Evolutionary conservation across 2,113 vertebrate genomes (phyloP).

Genomic region (Hemibagrus wyckioides): DNA sequence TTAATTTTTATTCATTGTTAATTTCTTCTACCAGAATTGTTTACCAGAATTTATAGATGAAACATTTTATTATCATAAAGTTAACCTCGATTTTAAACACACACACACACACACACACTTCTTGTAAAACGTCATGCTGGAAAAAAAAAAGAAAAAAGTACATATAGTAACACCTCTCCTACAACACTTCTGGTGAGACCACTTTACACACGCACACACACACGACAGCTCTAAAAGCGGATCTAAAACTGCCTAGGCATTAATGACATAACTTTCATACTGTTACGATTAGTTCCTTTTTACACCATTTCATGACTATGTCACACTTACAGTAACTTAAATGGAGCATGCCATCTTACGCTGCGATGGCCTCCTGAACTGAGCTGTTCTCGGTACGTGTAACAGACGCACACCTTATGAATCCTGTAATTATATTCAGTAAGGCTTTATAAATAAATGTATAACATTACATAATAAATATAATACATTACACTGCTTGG

Average conservation of each 20-base stretch:
- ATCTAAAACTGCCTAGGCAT: neutral
- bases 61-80: neutral
- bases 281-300: neutral
- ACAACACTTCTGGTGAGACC: neutral
- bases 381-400: neutral
- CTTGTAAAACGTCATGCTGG: neutral
- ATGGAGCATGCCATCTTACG: neutral
- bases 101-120: neutral
- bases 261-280: neutral
- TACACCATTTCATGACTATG: neutral
- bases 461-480: neutral
- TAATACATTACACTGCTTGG: neutral
- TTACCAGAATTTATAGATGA: slow-evolving; percentile 9
- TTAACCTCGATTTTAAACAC: too few relatives aligned
- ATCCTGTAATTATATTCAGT: neutral
- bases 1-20: neutral
- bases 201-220: neutral
- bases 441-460: neutral
- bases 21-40: neutral
- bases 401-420: neutral
- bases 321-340: neutral
- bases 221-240: neutral
- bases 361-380: neutral
- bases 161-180: neutral
- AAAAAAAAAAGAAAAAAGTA: neutral